Base-by-base conservation (phyloP, 1,140 invertebrate species). In the Achroia grisella region DNA sequence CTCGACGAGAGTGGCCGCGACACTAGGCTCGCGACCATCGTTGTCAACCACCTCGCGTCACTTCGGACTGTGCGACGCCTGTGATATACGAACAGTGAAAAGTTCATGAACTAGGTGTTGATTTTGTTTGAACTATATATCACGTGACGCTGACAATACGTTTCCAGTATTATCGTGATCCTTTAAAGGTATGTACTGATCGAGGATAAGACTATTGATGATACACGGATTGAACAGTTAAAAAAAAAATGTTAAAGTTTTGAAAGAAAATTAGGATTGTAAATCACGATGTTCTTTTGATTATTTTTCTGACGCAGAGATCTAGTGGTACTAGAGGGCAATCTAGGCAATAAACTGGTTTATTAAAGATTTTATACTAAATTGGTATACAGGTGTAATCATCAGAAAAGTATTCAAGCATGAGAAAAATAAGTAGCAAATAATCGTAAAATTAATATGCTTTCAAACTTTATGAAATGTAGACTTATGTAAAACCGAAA, bases 1-100 rank as follows among this genome's bases (percentile, higher is more conserved):
- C 83, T 85, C 79, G 81, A 72, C 62, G 85, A 78, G 74, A 78
- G 78, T 83, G 73, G 80, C 76, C 78, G 81, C 78, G 81, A 73
- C 71, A 79, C 70, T 68, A 64, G 58, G 65, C 61, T 67, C 72
- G 72, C 68, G 72, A 74, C 62, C 64, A 71, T 62, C 59, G 61
- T 48, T 57, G 59, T 64, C 17, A 23, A n/a, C 17, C 17, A 23
- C 60, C 60, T 61, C 61, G 71, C 59, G 62, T 57, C 64, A 58
- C 54, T 56, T 56, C 64, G 67, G 68, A 85, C 78, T 72, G 81
- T 82, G 75, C 52, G 44, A 40, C 52, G 73, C 66, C 71, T 77
- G 77, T 81, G 76, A 71, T 77, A 75, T 70, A 73, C 74, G 71
- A 80, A 67, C 77, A 81, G 80, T 84, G 80, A 79, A 75, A 77